Base-by-base conservation (phyloP, 2,888 invertebrate species). In the Mellilla xanthometata region DNA sequence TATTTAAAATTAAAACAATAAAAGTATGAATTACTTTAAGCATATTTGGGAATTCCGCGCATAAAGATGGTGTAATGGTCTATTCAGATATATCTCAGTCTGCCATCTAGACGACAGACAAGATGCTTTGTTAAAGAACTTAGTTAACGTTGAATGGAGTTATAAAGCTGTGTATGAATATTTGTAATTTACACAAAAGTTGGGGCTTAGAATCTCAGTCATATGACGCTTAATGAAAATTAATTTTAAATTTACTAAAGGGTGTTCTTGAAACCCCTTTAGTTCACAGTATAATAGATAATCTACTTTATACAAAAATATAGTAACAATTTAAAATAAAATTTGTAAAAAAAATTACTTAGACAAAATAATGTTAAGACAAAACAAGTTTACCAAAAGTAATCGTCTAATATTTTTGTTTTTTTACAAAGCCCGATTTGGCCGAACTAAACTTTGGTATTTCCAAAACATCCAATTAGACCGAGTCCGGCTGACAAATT, bases 41-140 rank as follows among this genome's bases (percentile, higher is more conserved):
- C 28, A 11, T 34, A 29, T 45, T 34, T 38, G 52, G 39, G 40
- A 45, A 48, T 49, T 38, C 52, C 45, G 42, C 23, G 32, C 23
- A 48, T 60, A 64, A 65, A 65, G 19, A 60, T 54, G 62, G 56
- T 54, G 52, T 76, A 81, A 83, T 81, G 75, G 76, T 65, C 71
- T 65, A 76, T 79, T 79, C 72, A 62, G 62, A 31, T 52, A 66
- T 72, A 85, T 86, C 86, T 68, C 31, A 31, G 35, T 49, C 63
- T 74, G 72, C 70, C 72, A 86, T 86, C 85, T 40, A 19, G 15
- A 5, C 6, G 15, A 19, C 3, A 19, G 15, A 19, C 15, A 6
- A n/a, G 4, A 19, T 3, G 15, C 15, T 5, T 19, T 19, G 15
- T 19, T 19, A 19, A 5, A 19, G 6, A 19, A 1, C 15, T 19